phyloP scores from a whole-genome alignment of 2,113 vertebrate species.

The Calidris pugnax region DNA sequence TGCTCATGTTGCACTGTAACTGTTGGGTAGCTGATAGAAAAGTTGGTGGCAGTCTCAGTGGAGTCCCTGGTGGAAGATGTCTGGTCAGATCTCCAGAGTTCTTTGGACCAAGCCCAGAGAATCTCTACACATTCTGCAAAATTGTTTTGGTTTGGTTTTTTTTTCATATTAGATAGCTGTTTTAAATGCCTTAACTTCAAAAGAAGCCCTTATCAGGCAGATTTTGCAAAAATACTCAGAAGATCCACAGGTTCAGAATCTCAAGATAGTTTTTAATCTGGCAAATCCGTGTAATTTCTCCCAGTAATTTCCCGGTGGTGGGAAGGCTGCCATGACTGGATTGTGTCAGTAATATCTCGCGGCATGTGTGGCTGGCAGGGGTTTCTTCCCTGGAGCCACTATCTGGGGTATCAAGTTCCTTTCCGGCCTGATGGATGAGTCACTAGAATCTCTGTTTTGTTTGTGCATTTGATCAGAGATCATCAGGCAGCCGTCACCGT shows the following conservation, averaged over 20 bases:
- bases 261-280: not conserved
- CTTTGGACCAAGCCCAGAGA: not conserved
- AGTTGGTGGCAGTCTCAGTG: not conserved
- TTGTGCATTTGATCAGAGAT: constrained; percentile 56
- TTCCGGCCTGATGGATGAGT: constrained; percentile 49
- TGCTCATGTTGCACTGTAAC: not conserved
- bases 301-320: not conserved
- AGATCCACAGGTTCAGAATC: not conserved
- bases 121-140: not conserved
- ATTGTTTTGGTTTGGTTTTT: not conserved
- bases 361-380: not conserved
- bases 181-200: not conserved
- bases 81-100: not conserved
- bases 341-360: not conserved
- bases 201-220: not conserved
- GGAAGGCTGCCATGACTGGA: not conserved
- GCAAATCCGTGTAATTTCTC: not conserved
- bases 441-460: constrained; percentile 42
- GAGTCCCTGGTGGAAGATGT: not conserved
- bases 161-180: not conserved
- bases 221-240: not conserved
- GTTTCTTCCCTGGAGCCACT: constrained; percentile 3
- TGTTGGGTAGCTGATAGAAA: not conserved
- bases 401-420: not conserved
- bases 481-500: constrained; percentile 55